Evolutionary conservation across 2,888 invertebrate species (phyloP).

Genomic region (Eilema caniola): DNA sequence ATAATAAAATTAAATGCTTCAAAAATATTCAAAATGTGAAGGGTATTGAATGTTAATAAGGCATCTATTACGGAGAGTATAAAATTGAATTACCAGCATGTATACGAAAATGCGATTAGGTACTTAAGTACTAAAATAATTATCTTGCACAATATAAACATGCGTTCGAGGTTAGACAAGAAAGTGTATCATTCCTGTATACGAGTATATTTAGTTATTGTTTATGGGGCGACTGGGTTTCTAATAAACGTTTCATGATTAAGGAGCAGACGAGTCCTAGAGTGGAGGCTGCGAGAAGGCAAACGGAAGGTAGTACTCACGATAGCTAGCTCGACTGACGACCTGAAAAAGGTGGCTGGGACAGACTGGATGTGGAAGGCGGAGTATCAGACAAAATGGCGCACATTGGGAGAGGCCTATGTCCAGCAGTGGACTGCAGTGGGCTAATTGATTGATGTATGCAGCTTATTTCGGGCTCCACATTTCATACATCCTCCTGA

Average conservation of each 20-base stretch:
- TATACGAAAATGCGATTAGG: background rate
- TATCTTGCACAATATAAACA: background rate
- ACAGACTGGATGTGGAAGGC: no score
- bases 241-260: no score
- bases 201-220: no score
- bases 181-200: background rate
- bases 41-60: background rate
- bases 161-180: background rate
- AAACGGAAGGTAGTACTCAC: no score
- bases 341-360: no score
- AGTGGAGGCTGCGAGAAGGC: no score
- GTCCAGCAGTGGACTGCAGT: no score
- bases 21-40: background rate
- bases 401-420: no score
- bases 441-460: background rate
- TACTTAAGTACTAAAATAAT: background rate
- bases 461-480: background rate
- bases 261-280: no score
- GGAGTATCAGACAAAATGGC: no score
- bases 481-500: background rate
- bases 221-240: no score
- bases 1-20: background rate
- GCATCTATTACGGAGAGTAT: background rate
- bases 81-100: background rate
- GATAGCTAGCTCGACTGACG: no score